Evolutionary conservation across 2,113 vertebrate genomes (phyloP).

Genomic region (Lophura nycthemera): DNA sequence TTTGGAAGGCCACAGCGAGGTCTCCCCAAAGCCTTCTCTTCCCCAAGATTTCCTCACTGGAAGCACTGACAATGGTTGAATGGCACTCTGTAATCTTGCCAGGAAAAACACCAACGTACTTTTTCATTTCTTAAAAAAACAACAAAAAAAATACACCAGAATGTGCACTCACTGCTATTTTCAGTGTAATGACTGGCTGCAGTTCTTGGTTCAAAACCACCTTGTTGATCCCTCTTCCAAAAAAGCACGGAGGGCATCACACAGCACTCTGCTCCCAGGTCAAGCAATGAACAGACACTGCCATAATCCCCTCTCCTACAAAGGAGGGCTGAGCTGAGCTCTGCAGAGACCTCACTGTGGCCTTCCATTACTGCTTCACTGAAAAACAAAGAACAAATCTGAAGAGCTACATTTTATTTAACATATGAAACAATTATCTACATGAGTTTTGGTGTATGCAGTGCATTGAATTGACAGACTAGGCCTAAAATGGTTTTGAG

Average conservation of each 20-base stretch:
- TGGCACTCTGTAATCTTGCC: not conserved
- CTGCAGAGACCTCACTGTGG: too few relatives aligned
- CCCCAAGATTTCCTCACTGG: not conserved
- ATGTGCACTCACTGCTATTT: not conserved
- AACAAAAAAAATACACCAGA: not conserved
- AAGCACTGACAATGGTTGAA: not conserved
- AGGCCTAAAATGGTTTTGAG: not conserved
- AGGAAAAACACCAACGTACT: not conserved
- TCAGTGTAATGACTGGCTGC: not conserved
- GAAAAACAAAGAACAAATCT: not conserved
- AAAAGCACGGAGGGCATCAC: not conserved
- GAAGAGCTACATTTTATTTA: not conserved
- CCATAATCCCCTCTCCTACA: not conserved
- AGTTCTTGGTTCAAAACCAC: not conserved
- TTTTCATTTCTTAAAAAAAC: not conserved
- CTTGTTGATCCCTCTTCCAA: not conserved
- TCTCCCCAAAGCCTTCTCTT: too few relatives aligned
- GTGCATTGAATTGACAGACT: not conserved
- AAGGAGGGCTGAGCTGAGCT: too few relatives aligned
- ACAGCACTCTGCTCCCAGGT: rapidly evolving
- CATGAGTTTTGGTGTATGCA: not conserved
- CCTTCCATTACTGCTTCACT: not conserved
- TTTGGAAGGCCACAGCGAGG: too few relatives aligned
- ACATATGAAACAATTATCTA: not conserved
- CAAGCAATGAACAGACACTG: rapidly evolving